Evolutionary conservation across 2,888 invertebrate species (phyloP), one percentile per base, ranked within the genome.

Genomic region (Octodonta nipae): DNA sequence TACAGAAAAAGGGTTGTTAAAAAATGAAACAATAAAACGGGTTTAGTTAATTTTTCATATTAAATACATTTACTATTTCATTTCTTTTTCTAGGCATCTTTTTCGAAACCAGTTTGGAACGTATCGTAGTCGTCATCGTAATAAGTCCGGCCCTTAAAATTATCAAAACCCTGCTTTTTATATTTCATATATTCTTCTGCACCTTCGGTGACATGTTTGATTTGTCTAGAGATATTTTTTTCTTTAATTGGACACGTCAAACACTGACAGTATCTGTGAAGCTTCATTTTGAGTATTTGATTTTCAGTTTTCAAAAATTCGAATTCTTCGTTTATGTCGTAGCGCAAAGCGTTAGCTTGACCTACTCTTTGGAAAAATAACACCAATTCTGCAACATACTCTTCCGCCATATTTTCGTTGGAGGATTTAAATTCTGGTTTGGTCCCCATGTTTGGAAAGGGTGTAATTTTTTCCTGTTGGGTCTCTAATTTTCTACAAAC

Each of bases 401-500:
- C 42, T 14, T 29, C n/a, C 5, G 31, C 20, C 15, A 35, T 30
- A 16, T 41, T 40, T 2, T n/a, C 10, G n/a, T n/a, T n/a, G n/a
- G n/a, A n/a, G n/a, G n/a, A n/a, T n/a, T n/a, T n/a, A n/a, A n/a
- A n/a, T 11, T 22, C 10, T 11, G n/a, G 22, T 12, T 26, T 36
- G 5, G 35, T 10, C 11, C 32, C 30, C 11, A 35, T 37, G 3
- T 32, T 32, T 5, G 53, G 55, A 44, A 56, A 59, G 3, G 65
- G 60, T 15, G 63, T 40, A 26, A 67, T 55, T 45, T 70, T 67
- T 44, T 77, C 75, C 0, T 66, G 63, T 27, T 70, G 64, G 0
- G 73, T 72, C 51, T 82, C 81, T 37, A 75, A 69, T 50, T 77
- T 78, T 28, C 68, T 61, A 43, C 81, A 83, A 31, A 78, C 70